A percentile compares a stretch with the other conserved stretches of the same genome.
phyloP scores from a whole-genome alignment of 2,888 invertebrate genomes.

The Agrypnus murinus region DNA sequence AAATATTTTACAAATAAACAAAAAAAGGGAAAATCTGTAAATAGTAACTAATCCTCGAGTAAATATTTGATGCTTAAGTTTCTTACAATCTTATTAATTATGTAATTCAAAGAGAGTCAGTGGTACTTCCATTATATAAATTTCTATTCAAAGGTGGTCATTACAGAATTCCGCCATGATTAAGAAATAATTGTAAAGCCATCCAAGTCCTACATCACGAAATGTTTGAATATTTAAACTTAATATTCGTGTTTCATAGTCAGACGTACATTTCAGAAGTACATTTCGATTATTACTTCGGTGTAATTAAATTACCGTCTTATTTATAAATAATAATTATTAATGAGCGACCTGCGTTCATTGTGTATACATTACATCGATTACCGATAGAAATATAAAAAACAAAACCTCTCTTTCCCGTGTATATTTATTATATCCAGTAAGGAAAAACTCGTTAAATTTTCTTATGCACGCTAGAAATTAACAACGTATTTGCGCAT shows the following conservation, averaged over 20 bases:
- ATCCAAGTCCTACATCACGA: slow-evolving; percentile 38
- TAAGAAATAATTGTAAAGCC: slow-evolving; percentile 42
- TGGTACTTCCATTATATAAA: slow-evolving; percentile 27
- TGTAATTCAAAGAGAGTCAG: slow-evolving; percentile 13
- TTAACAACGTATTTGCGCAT: slow-evolving; percentile 60
- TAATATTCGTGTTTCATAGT: slow-evolving; percentile 42
- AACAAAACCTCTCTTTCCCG: no score
- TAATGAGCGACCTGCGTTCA: slow-evolving; percentile 15
- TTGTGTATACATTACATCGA: slow-evolving; percentile 15
- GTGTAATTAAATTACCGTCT: slow-evolving; percentile 39
- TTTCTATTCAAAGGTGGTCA: slow-evolving; percentile 32
- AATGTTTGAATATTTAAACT: slow-evolving; percentile 42
- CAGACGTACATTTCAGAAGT: slow-evolving; percentile 39
- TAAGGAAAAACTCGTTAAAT: slow-evolving; percentile 31
- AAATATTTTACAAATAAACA: no score
- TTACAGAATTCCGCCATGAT: slow-evolving; percentile 42
- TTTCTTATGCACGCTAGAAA: slow-evolving; percentile 28
- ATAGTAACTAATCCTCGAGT: no score
- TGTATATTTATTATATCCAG: not conserved
- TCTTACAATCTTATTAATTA: slow-evolving; percentile 14
- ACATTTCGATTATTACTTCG: slow-evolving; percentile 37
- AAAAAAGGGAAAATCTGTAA: no score
- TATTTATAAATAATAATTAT: slow-evolving; percentile 37
- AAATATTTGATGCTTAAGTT: no score
- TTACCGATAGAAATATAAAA: slow-evolving; percentile 23